Percentiles rank a stretch among this genome's conserved stretches.
phyloP scores from a whole-genome alignment of 2,797 vertebrate genomes.

The Microctenopoma steveboyesi region DNA sequence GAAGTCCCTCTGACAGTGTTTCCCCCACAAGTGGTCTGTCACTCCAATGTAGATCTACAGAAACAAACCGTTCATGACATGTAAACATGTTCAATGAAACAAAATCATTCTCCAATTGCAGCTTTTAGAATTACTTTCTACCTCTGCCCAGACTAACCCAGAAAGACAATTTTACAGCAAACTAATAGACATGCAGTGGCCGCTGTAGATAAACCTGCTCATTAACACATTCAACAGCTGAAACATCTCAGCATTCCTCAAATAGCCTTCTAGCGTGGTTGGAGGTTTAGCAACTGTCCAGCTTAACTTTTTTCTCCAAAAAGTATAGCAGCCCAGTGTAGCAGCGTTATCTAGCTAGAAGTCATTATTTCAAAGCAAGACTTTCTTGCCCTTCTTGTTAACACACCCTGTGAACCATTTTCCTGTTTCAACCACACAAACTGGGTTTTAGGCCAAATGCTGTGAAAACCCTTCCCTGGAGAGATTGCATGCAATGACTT shows the following conservation, averaged over 20 bases:
- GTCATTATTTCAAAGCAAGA: neutral
- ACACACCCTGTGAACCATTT: neutral
- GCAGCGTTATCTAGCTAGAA: neutral
- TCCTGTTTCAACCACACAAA: neutral
- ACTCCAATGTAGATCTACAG: conserved; percentile 82
- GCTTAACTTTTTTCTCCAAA: neutral
- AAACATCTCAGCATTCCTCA: neutral
- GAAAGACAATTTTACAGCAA: neutral
- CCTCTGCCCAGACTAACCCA: neutral
- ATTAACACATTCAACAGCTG: neutral
- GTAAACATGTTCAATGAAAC: neutral
- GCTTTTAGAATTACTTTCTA: neutral
- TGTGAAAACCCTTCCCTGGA: neutral
- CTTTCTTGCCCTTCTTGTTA: neutral
- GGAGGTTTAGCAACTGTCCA: neutral
- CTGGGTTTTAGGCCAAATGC: neutral
- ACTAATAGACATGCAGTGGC: neutral
- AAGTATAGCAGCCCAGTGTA: too few relatives aligned
- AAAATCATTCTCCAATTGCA: neutral
- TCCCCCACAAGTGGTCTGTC: conserved; percentile 88
- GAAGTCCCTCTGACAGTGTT: conserved; percentile 89
- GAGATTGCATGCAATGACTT: neutral
- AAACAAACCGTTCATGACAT: neutral
- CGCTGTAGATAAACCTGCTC: conserved; percentile 8
- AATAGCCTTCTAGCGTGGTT: neutral